phyloP scores from a whole-genome alignment of 92 coral and sea anemone genomes.

The Desmophyllum pertusum region DNA sequence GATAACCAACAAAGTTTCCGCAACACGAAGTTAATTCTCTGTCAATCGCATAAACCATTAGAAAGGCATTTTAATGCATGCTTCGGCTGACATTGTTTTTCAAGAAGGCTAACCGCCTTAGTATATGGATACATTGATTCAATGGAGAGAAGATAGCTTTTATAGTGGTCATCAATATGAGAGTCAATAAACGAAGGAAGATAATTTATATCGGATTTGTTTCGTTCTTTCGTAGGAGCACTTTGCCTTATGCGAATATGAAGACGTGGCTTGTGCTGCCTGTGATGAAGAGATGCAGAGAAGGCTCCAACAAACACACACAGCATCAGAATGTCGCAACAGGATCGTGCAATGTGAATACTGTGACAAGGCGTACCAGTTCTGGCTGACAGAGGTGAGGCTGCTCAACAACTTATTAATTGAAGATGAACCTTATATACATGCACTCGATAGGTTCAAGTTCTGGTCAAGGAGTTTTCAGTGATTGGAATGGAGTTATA shows the following conservation, averaged over 20 bases:
- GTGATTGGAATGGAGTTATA: too few relatives aligned
- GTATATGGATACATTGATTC: too few relatives aligned
- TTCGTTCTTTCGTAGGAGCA: conserved; percentile 16
- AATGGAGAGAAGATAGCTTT: neutral
- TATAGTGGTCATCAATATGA: too few relatives aligned
- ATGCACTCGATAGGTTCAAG: neutral
- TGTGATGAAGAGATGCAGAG: conserved; percentile 11
- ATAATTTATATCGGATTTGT: too few relatives aligned
- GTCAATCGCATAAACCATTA: neutral
- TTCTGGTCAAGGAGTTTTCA: too few relatives aligned
- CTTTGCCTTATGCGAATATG: neutral
- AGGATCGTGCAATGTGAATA: conserved; percentile 34
- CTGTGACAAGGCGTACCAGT: conserved; percentile 5
- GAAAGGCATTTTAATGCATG: neutral
- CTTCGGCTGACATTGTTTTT: neutral
- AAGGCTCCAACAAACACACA: neutral
- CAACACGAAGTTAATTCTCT: neutral
- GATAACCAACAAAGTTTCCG: neutral
- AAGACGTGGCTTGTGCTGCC: conserved; percentile 22
- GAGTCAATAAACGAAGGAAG: neutral
- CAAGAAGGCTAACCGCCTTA: too few relatives aligned
- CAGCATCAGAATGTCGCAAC: conserved; percentile 9
- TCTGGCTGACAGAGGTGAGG: conserved; percentile 25
- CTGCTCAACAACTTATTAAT: neutral
- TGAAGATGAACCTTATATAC: too few relatives aligned